Evolutionary conservation across 53 echinoderm and acorn worm genomes (phyloP), one percentile per base, ranked within the genome.

Genomic region (Holothuria leucospilota): DNA sequence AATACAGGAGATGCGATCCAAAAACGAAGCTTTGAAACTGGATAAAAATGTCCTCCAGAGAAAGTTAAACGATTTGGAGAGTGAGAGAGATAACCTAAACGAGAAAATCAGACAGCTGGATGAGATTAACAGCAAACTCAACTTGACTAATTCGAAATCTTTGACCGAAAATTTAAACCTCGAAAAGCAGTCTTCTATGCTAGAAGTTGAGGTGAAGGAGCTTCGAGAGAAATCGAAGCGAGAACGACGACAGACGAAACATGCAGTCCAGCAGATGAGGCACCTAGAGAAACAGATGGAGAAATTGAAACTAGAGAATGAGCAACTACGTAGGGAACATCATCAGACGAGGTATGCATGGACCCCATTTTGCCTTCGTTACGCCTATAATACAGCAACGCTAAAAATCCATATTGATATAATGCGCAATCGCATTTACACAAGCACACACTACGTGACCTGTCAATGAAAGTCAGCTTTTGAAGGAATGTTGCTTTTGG

Each of bases 101-200:
- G 26, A 60, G 23, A 59, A 80, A 61, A 18, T 80, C 0, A 80
- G 21, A 16, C 13, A 25, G 6, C 61, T 80, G 7, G 38, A 51
- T 4, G 29, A 80, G 7, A 80, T 29, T 15, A 80, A 80, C 80
- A 80, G 20, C 14, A 27, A 29, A 80, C 61, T 80, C 29, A 27
- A 38, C 8, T 38, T 80, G 16, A 80, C 25, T 61, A 29, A 80
- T 38, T 29, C 80, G 2, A 61, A 80, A 80, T 80, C 80, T 21
- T 27, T 80, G 21, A 62, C 80, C 5, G 23, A 59, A 61, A 60
- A 34, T 59, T 34, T 80, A 59, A 59, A 28, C 59, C 61, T 80
- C 11, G 80, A 80, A 38, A 80, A 60, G 8, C 60, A 80, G 18
- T 80, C 80, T 7, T 59, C 80, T 30, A 62, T 80, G 16, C 29